Conservation (phyloP, 2,888 invertebrate genomes). For the Sarcophaga rosellei region DNA sequence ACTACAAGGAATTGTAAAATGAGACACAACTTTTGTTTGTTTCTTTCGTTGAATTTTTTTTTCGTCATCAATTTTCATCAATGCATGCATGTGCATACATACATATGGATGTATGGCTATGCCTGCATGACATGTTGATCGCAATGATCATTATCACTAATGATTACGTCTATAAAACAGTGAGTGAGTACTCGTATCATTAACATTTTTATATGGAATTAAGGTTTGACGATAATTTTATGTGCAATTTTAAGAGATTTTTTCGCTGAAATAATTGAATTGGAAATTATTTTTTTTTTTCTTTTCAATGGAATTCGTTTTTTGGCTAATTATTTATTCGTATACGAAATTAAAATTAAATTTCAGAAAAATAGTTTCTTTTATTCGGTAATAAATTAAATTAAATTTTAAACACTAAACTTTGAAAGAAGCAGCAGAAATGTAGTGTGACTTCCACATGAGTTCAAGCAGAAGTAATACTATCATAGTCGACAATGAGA, state of each 20-base stretch:
- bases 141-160: constrained; percentile 31
- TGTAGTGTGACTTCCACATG: too few relatives aligned
- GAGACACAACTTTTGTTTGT: constrained; percentile 17
- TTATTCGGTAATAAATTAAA: too few relatives aligned
- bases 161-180: neutral
- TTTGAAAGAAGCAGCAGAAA: too few relatives aligned
- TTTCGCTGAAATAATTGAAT: constrained; percentile 24
- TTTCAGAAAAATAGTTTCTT: too few relatives aligned
- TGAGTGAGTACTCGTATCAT: constrained; percentile 24
- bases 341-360: constrained; percentile 17
- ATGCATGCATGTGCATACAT: too few relatives aligned
- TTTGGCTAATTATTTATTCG: constrained; percentile 32
- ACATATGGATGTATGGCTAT: too few relatives aligned
- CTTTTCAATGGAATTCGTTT: constrained; percentile 17
- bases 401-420: too few relatives aligned
- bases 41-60: constrained; percentile 1
- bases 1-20: constrained; percentile 13
- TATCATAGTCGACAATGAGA: too few relatives aligned
- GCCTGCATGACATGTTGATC: neutral
- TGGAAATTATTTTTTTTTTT: constrained; percentile 11
- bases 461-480: too few relatives aligned
- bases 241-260: constrained; percentile 44
- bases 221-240: constrained; percentile 54
- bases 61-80: neutral
- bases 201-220: constrained; percentile 56